A percentile compares a stretch with the other conserved stretches of the same genome.
phyloP scores from a whole-genome alignment of 2,113 vertebrate species.

The Apaloderma vittatum region DNA sequence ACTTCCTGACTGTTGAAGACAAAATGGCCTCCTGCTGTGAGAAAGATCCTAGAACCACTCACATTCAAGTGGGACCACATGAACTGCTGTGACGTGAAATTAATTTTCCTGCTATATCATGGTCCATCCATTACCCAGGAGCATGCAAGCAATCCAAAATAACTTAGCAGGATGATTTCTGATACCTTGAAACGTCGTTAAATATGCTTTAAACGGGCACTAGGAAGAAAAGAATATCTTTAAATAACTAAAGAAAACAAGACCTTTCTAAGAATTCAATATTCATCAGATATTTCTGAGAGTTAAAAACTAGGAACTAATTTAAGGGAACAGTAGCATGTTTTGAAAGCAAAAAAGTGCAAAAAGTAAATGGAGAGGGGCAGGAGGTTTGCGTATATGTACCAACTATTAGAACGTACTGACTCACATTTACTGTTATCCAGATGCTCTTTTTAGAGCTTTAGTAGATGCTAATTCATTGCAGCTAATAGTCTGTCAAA shows the following conservation, averaged over 20 bases:
- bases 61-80: not conserved
- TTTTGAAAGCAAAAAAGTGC: conserved; percentile 33
- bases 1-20: not conserved
- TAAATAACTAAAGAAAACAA: not conserved
- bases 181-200: not conserved
- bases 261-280: conserved; percentile 10
- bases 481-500: not conserved
- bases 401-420: conserved; percentile 13
- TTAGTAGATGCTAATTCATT: not conserved
- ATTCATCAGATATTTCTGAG: not conserved
- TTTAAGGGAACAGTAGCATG: not conserved
- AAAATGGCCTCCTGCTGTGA: not conserved
- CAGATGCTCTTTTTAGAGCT: conserved; percentile 26
- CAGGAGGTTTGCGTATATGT: not conserved
- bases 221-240: not conserved
- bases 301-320: not conserved
- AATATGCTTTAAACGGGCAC: not conserved
- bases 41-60: not conserved
- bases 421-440: not conserved
- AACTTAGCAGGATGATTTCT: not conserved
- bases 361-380: conserved; percentile 2
- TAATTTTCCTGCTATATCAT: not conserved
- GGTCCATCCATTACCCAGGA: not conserved
- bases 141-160: not conserved
- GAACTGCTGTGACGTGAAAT: not conserved